A percentile compares a stretch with the other conserved stretches of the same genome.
These are phyloP conservation scores for Xylota segnis DNA, from an alignment of 2,888 invertebrate genomes.

Conservation along the genomic window DNA sequence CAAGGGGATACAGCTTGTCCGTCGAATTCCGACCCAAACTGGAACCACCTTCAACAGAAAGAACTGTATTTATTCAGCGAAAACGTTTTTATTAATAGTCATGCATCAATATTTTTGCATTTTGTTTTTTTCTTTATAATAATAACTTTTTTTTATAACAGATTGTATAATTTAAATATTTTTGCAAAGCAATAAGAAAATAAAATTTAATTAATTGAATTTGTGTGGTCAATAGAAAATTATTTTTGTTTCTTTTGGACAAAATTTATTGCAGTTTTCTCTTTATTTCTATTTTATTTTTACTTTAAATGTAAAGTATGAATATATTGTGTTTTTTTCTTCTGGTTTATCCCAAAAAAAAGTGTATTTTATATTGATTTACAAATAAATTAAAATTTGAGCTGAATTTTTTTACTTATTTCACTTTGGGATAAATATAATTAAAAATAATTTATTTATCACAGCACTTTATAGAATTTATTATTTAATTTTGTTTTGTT, in stretches of 20 bases:
- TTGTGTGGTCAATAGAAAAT: constrained; percentile 64
- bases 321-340: neutral
- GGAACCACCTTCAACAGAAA: neutral
- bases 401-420: neutral
- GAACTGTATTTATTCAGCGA: constrained; percentile 56
- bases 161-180: constrained; percentile 54
- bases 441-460: constrained; percentile 79
- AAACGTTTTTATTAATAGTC: constrained; percentile 62
- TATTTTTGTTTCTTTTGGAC: constrained; percentile 51
- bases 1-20: too few relatives aligned
- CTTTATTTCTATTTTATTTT: constrained; percentile 31
- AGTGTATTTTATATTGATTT: neutral
- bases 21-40: too few relatives aligned
- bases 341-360: neutral
- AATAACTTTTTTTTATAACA: constrained; percentile 25
- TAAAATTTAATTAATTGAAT: constrained; percentile 64
- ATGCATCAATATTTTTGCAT: constrained; percentile 40
- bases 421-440: constrained; percentile 49
- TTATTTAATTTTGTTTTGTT: constrained; percentile 73
- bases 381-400: constrained; percentile 15
- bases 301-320: constrained; percentile 16
- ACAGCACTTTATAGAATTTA: constrained; percentile 80
- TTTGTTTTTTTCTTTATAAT: constrained; percentile 3
- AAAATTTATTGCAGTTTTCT: constrained; percentile 60
- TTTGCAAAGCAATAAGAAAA: constrained; percentile 74